These are phyloP conservation scores for Ectemnius continuus DNA, from an alignment of 2,888 invertebrate genomes.

Conservation along the genomic window DNA sequence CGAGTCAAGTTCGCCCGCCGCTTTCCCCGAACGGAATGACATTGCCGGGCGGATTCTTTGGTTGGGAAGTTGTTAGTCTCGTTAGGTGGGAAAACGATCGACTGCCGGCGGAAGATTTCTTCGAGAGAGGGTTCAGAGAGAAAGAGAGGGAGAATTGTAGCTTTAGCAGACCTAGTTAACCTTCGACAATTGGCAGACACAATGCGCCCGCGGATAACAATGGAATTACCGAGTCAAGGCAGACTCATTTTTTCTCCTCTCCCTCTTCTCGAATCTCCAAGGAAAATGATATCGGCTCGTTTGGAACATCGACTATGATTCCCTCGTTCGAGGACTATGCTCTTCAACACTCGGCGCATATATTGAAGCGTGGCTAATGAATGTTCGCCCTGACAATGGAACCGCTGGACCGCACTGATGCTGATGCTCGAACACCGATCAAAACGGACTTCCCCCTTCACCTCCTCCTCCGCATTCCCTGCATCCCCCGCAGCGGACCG, in stretches of 20 bases:
- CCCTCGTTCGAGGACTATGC: too few species aligned
- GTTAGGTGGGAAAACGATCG: too few species aligned
- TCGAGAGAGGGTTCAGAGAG: too few species aligned
- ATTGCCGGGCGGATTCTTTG: too few species aligned
- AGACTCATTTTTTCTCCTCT: conserved; percentile 1
- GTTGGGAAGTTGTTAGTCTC: too few species aligned
- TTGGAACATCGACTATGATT: too few species aligned
- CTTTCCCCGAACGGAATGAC: too few species aligned
- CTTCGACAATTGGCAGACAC: background rate
- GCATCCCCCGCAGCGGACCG: background rate
- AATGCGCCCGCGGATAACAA: conserved; percentile 26
- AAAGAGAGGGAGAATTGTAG: background rate
- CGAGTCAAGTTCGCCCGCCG: too few species aligned
- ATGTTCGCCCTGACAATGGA: background rate
- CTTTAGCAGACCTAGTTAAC: background rate
- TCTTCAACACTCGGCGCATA: background rate
- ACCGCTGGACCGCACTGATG: background rate
- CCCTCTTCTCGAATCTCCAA: background rate
- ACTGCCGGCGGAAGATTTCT: too few species aligned
- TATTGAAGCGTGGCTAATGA: background rate
- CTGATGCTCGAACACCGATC: background rate
- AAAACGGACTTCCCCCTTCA: background rate
- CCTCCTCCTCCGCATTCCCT: too few species aligned
- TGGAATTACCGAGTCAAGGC: conserved; percentile 30
- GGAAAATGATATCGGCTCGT: too few species aligned